Percentiles rank a stretch among this genome's conserved stretches.
These are phyloP conservation scores for Beroe ovata DNA, from an alignment of 37 sponge, comb jelly and placozoan species.

Conservation along the genomic window DNA sequence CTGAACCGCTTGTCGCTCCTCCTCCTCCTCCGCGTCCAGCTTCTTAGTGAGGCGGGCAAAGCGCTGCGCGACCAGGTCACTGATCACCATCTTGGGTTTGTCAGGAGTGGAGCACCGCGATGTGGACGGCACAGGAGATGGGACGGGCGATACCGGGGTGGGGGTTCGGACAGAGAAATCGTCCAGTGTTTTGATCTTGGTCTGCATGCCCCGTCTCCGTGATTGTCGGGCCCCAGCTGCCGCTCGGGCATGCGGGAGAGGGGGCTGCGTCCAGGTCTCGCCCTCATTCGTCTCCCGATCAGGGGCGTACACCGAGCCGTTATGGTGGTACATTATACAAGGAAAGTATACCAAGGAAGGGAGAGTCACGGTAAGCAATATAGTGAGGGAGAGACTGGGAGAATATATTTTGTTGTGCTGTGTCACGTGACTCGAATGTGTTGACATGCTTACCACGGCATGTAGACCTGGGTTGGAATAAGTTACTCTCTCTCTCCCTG, in stretches of 20 bases:
- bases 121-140: not conserved
- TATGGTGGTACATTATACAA: too few species aligned
- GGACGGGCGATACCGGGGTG: not conserved
- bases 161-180: not conserved
- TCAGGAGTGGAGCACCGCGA: not conserved
- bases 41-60: constrained; percentile 47
- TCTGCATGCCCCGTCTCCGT: not conserved
- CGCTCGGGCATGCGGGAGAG: not conserved
- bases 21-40: constrained; percentile 50
- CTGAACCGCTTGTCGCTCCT: constrained; percentile 1
- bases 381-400: not conserved
- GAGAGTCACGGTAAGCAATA: not conserved
- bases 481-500: not conserved
- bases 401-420: not conserved
- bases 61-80: constrained; percentile 46
- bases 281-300: not conserved
- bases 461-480: not conserved
- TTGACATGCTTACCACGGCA: constrained; percentile 9
- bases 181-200: not conserved
- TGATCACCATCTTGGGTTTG: constrained; percentile 49
- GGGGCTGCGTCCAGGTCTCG: not conserved
- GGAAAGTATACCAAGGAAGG: not conserved
- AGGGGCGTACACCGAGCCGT: not conserved
- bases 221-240: not conserved
- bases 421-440: constrained; percentile 19